These are phyloP conservation scores for Erpornis zantholeuca DNA, from an alignment of 2,113 vertebrate species.

Conservation along the genomic window DNA sequence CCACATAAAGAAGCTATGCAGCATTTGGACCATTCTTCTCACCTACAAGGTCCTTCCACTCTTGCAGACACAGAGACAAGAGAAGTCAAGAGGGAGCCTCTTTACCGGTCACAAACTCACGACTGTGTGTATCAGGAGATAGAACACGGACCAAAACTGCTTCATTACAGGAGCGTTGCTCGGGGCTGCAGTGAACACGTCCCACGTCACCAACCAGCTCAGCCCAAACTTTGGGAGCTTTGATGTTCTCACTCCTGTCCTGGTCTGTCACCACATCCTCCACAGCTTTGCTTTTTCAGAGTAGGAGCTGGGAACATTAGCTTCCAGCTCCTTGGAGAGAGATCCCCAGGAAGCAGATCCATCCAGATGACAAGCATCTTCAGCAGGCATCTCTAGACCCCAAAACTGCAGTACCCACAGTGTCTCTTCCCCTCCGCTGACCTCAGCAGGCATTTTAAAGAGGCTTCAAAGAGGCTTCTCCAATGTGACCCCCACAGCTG, in stretches of 20 bases:
- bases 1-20: fast-evolving
- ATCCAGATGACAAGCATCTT: background rate
- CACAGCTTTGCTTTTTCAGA: background rate
- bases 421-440: background rate
- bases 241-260: background rate
- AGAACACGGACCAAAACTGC: background rate
- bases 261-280: background rate
- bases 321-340: background rate
- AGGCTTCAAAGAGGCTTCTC: background rate
- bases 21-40: background rate
- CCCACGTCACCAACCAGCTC: background rate
- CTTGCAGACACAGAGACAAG: background rate
- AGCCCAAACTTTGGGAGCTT: background rate
- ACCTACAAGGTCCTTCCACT: background rate
- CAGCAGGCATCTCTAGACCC: background rate
- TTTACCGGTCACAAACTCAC: background rate
- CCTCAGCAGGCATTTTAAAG: background rate
- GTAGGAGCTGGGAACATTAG: background rate
- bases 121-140: background rate
- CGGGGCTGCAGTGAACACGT: fast-evolving
- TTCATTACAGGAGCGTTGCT: background rate
- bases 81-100: background rate
- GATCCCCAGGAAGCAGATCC: background rate
- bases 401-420: fast-evolving
- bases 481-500: background rate